Evolutionary conservation across 2,888 invertebrate species (phyloP).

Genomic region (Chrysopilus asiliformis): DNA sequence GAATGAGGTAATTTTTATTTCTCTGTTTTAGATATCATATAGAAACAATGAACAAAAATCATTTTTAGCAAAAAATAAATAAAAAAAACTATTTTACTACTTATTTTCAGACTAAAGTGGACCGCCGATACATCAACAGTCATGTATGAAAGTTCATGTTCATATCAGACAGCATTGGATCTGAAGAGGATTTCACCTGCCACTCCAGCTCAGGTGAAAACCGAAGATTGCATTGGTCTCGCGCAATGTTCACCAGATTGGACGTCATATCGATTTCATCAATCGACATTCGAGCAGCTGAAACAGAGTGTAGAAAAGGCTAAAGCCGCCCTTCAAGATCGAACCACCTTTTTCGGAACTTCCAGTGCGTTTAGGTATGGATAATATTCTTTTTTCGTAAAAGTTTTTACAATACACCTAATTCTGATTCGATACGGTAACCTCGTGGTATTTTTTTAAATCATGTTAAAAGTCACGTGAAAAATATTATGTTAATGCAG

Average conservation of each 20-base stretch:
- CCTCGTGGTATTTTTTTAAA: not conserved
- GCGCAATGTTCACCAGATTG: slow-evolving; percentile 51
- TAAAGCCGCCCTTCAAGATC: slow-evolving; percentile 69
- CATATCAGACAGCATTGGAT: slow-evolving; percentile 74
- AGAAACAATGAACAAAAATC: no score
- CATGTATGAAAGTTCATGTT: slow-evolving; percentile 91
- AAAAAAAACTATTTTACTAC: no score
- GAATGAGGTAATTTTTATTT: no score
- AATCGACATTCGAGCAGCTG: slow-evolving; percentile 77
- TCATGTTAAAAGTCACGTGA: not conserved
- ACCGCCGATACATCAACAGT: slow-evolving; percentile 13
- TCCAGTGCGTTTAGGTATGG: slow-evolving; percentile 58
- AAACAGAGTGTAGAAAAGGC: slow-evolving; percentile 86
- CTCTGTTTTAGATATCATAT: no score
- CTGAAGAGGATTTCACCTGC: slow-evolving; percentile 52
- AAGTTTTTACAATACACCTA: no score
- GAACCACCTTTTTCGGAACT: slow-evolving; percentile 54
- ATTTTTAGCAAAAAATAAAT: no score
- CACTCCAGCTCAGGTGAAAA: slow-evolving; percentile 36
- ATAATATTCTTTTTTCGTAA: not conserved
- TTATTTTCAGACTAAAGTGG: slow-evolving; percentile 14
- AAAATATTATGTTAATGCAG: not conserved
- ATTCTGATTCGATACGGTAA: no score
- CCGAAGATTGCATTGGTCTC: slow-evolving; percentile 38
- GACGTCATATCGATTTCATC: slow-evolving; percentile 69